Evolutionary conservation across 2,797 vertebrate genomes (phyloP).

Genomic region (Nyctalus aviator): DNA sequence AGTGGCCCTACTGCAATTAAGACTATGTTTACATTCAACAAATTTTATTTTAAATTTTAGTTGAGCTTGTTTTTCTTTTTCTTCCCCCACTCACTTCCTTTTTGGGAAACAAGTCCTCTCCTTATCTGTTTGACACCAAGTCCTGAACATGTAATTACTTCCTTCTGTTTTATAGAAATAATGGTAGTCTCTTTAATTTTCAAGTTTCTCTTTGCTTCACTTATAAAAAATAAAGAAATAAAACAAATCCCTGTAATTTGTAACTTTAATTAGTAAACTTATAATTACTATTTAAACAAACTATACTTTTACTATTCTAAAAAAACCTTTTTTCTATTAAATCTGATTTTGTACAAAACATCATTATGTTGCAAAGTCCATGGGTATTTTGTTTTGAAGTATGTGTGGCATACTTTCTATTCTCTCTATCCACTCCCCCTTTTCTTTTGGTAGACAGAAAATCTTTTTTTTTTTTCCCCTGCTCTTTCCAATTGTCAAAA

Average conservation of each 20-base stretch:
- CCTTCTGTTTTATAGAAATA: constrained; percentile 63
- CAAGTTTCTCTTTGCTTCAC: constrained; percentile 35
- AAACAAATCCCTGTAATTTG: background rate
- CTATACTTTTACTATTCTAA: constrained; percentile 38
- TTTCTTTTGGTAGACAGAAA: background rate
- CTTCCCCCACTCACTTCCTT: background rate
- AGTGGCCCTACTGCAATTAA: background rate
- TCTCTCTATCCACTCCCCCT: background rate
- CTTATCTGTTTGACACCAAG: background rate
- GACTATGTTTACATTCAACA: background rate
- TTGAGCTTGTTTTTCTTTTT: background rate
- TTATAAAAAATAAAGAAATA: constrained; percentile 65
- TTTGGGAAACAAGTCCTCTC: constrained; percentile 27
- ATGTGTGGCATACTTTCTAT: background rate
- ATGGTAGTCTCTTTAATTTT: constrained; percentile 26
- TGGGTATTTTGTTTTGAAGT: background rate
- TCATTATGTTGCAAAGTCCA: background rate
- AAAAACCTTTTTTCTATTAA: background rate
- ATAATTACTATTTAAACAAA: constrained; percentile 56
- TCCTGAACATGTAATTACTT: constrained; percentile 60
- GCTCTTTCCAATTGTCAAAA: background rate
- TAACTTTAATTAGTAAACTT: constrained; percentile 68
- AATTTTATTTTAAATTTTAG: background rate
- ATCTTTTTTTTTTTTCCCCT: background rate
- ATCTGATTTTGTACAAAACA: background rate